Conservation (phyloP, 2,797 vertebrate genomes). For the Halcyon leucocephala region DNA sequence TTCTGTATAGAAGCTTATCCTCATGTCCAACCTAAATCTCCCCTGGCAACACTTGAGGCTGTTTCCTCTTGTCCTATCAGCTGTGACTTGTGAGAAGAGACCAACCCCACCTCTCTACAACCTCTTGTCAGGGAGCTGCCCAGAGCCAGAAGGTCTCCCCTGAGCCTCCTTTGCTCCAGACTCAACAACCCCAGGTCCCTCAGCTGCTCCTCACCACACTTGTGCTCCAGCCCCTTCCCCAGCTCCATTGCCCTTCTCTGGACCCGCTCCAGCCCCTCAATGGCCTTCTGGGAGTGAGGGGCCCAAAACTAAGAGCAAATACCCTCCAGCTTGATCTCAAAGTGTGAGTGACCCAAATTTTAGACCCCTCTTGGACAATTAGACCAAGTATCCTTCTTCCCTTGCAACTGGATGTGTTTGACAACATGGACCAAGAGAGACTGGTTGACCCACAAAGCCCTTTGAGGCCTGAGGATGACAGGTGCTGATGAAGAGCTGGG, state of each 20-base stretch:
- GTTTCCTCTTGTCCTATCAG: background rate
- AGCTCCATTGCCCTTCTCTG: background rate
- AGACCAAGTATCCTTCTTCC: background rate
- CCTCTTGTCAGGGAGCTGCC: background rate
- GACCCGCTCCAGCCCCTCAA: background rate
- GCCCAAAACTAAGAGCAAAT: background rate
- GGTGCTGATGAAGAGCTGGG: no score
- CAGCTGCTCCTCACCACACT: background rate
- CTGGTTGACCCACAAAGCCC: accelerated
- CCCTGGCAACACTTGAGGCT: background rate
- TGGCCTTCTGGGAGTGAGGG: background rate
- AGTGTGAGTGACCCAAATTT: accelerated
- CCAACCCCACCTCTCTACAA: no score
- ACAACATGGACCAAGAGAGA: accelerated
- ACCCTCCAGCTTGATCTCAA: accelerated
- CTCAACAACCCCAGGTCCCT: background rate
- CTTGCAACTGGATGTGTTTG: accelerated
- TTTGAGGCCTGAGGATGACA: background rate
- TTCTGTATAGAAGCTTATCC: no score
- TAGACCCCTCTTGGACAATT: accelerated
- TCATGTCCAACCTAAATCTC: background rate
- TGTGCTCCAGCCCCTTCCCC: background rate
- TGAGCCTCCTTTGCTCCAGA: background rate
- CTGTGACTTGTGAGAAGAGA: background rate
- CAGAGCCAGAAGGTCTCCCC: background rate